Evolutionary conservation across 2,113 vertebrate species (phyloP).

Genomic region (Sus scrofa): T2T-Sscrofa CM000813.6:162140001-162140500

Average conservation of each 20-base stretch:
- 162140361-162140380: not conserved
- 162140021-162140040: too few relatives aligned
- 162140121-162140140: too few relatives aligned
- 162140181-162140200: too few relatives aligned
- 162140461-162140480: not conserved
- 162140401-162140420: not conserved
- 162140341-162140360: not conserved
- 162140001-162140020: too few relatives aligned
- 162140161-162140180: too few relatives aligned
- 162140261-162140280: not conserved
- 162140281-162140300: not conserved
- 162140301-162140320: not conserved
- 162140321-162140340: not conserved
- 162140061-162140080: too few relatives aligned
- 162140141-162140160: too few relatives aligned
- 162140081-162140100: too few relatives aligned
- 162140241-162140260: not conserved
- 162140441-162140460: not conserved
- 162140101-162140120: too few relatives aligned
- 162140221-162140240: too few relatives aligned
- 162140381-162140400: not conserved
- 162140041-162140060: too few relatives aligned
- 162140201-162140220: too few relatives aligned
- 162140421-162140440: not conserved
- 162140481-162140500: constrained; percentile 18